Base-by-base conservation (phyloP, 2,888 invertebrate species). In the Horisme vitalbata region DNA sequence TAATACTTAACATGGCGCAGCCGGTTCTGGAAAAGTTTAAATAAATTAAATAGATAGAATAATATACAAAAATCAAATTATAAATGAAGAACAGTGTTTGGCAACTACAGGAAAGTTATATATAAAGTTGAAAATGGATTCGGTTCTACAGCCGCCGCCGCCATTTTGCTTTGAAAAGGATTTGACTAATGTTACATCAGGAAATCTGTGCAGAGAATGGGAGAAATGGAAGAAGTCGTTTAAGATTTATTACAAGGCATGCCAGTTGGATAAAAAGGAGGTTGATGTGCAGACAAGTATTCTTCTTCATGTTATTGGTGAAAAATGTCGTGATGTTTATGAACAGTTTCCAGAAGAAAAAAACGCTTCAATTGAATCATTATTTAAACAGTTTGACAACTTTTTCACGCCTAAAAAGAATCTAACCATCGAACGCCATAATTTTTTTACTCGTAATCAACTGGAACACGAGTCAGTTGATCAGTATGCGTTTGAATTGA, bases 401-500 rank as follows among this genome's bases (percentile, higher is more conserved):
- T 13, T 26, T 26, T 35, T 35, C 9, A 8, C 15, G 23, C 35
- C 35, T 4, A 23, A 24, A 39, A 31, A 44, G 15, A 26, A 53
- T 21, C 24, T 35, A 4, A 35, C 35, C n/a, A 21, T 35, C 4
- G 35, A 35, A n/a, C n/a, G n/a, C 10, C 2, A 5, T 10, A 26
- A 32, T 8, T 33, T 11, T 11, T 41, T 34, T 34, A 26, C 26
- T 23, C 9, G 36, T 9, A 23, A 32, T 9, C 44, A 44, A 20
- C 24, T 13, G 2, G 44, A 36, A 7, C 8, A 12, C n/a, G 37
- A 44, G 41, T 10, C 26, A 2, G 26, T 26, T 9, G 26, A 26
- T 9, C 26, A 26, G 6, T 26, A 26, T 9, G 26, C 41, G 12
- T 56, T 53, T 31, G 59, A 60, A 24, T 12, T 61, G 4, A 57